Evolutionary conservation across 2,888 invertebrate genomes (phyloP).

Genomic region (Drosophila stalkeri): DNA sequence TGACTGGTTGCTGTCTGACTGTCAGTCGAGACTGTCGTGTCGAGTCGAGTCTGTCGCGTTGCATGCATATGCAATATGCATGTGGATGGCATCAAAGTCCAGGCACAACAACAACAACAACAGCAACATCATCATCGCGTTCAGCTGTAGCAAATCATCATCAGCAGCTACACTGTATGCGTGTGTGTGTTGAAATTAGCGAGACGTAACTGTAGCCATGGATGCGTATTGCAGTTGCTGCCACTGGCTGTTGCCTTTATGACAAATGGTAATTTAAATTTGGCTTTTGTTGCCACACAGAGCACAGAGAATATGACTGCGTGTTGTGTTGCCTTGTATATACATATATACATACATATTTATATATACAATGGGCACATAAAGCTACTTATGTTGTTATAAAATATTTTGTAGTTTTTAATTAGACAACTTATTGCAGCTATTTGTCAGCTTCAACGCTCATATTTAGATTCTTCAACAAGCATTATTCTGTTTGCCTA

Average conservation of each 20-base stretch:
- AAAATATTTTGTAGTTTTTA: constrained; percentile 77
- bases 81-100: constrained; percentile 30
- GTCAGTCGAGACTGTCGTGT: constrained; percentile 8
- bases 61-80: constrained; percentile 48
- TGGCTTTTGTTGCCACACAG: constrained; percentile 65
- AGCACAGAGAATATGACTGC: constrained; percentile 25
- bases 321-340: background rate
- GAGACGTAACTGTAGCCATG: constrained; percentile 7
- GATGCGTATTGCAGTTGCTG: constrained; percentile 21
- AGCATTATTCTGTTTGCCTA: constrained; percentile 8
- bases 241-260: constrained; percentile 41
- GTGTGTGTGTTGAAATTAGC: constrained; percentile 44
- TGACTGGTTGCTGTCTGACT: constrained; percentile 19
- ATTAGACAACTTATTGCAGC: constrained; percentile 70
- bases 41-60: constrained; percentile 26
- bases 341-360: no score
- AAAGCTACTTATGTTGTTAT: constrained; percentile 62
- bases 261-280: constrained; percentile 81
- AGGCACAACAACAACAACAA: constrained; percentile 34
- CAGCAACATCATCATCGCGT: constrained; percentile 24
- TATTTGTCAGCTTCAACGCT: constrained; percentile 15
- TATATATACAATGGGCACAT: constrained; percentile 5
- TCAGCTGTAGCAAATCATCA: constrained; percentile 7
- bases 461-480: constrained; percentile 4
- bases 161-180: background rate